Base-by-base conservation (phyloP, 2,113 vertebrate species). In the Pseudopipra pipra region DNA sequence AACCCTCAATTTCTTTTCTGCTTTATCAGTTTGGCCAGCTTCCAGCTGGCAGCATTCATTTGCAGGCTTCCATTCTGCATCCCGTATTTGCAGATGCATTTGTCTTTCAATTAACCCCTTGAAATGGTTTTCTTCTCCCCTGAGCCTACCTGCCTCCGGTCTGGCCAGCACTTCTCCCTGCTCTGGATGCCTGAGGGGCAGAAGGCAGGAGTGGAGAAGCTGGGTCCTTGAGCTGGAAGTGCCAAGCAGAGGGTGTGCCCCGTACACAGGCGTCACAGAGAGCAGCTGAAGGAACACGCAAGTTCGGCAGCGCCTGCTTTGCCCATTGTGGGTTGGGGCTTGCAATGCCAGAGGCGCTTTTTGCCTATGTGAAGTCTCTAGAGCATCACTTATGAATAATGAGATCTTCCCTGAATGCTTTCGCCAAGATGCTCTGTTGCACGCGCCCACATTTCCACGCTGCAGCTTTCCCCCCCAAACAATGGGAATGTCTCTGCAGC, bases 11-110 rank as follows among this genome's bases (percentile, higher is more conserved):
- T 94, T 92, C 65, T 94, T 94, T 65, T 52, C 90, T 77, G 52
- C 79, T 84, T 95, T 96, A 96, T 96, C 95, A 95, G 95, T 96
- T 96, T 94, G 92, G 87, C 79, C 43, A 21, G 47, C 56, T 55
- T 77, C 95, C 95, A 96, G 72, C 92, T 95, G 95, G 96, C 95
- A 84, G 65, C 73, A 3, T 59, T 84, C 80, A 19, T 49, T 71
- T 37, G 43, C 90, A 44, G 63, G 55, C 82, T 91, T 74, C 87
- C 79, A 47, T 80, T 68, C 87, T 24, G 43, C 78, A 16, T 59
- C 87, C 80, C n/a, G 37, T n/a, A n/a, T 65, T 89, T 93, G 92
- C 79, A 83, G 92, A 88, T 80, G n/a, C 12, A 72, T 76, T 89
- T 87, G 77, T 96, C 39, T 85, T 92, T 83, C 91, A 91, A 37